Base-by-base conservation (phyloP, 2,113 vertebrate species). In the Thalassarche chlororhynchos region DNA sequence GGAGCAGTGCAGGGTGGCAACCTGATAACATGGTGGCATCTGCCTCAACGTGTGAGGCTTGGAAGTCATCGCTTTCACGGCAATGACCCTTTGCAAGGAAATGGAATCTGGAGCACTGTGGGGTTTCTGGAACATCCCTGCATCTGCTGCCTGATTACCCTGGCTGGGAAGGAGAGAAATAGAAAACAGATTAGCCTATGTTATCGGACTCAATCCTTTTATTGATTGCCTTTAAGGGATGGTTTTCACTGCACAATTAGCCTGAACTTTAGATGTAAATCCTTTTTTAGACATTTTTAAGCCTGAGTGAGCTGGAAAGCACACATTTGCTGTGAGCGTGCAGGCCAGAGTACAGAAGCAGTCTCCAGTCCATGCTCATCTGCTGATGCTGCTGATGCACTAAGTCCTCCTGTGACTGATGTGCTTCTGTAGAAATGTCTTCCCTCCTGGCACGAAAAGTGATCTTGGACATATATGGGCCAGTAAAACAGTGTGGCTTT, bases 201-300 rank as follows among this genome's bases (percentile, higher is more conserved):
- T 68, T 91, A 79, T 68, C 64, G 84, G 47, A 70, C 51, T 69
- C 49, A 91, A 24, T 80, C 31, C 44, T 93, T 91, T 84, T 82
- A 87, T 49, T 69, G 82, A 79, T 82, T 91, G 62, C 58, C 58
- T 90, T 88, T 94, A 91, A 90, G 66, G 46, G 40, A 62, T 69
- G 31, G 13, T 87, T 94, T 82, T 83, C 14, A 40, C 23, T 21
- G 75, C 66, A 77, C 36, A 85, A 49, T 93, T 82, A 89, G 34
- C 31, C 28, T 85, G 52, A 94, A 71, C 26, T 69, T 87, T 36
- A 58, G 62, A 57, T 85, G 49, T 72, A 83, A 90, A 83, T 93
- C 65, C 70, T 49, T 60, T 76, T 89, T 64, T 25, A 72, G 44
- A n/a, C 17, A 54, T 65, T 84, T 93, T 93, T 29, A 74, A 93